Base-by-base conservation (phyloP, 2,888 invertebrate species). In the Tuta absoluta region DNA sequence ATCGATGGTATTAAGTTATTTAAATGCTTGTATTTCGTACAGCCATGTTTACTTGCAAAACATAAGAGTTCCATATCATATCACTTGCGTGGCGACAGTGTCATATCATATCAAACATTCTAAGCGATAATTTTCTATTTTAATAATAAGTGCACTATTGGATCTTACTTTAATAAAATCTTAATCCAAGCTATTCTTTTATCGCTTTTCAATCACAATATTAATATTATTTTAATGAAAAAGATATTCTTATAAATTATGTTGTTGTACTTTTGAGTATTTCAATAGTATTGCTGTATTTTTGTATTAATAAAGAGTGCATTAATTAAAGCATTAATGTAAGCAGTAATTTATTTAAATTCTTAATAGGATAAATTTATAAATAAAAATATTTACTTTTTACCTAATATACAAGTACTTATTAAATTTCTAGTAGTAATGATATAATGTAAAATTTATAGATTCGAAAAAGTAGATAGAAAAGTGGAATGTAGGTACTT, bases 61-160 rank as follows among this genome's bases (percentile, higher is more conserved):
- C 12, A 41, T 41, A n/a, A 14, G n/a, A n/a, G 33, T 33, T 33
- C 5, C n/a, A 45, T 45, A 45, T 45, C 45, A 45, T 17, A 33
- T 45, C 45, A 45, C 41, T 41, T n/a, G 41, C 45, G 45, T 45
- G n/a, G n/a, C n/a, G n/a, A n/a, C n/a, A n/a, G n/a, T n/a, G 45
- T 3, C n/a, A 45, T 45, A 45, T 17, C 5, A 45, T 45, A 45
- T 45, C 45, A 4, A 45, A 45, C 45, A 45, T 24, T 63, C 38
- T 41, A 66, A 62, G 63, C 63, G 61, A 48, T 28, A 62, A 24
- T 45, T 64, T 21, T 70, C 67, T 65, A 72, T 71, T 72, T 73
- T 66, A 72, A 75, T 77, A 75, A 81, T 86, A 86, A 86, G 86
- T 85, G 86, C 86, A 86, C 85, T 84, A 85, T 85, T 75, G 85